Evolutionary conservation across 37 sponge, comb jelly and placozoan species (phyloP).

Genomic region (Diacarnus erythraeanus): DNA sequence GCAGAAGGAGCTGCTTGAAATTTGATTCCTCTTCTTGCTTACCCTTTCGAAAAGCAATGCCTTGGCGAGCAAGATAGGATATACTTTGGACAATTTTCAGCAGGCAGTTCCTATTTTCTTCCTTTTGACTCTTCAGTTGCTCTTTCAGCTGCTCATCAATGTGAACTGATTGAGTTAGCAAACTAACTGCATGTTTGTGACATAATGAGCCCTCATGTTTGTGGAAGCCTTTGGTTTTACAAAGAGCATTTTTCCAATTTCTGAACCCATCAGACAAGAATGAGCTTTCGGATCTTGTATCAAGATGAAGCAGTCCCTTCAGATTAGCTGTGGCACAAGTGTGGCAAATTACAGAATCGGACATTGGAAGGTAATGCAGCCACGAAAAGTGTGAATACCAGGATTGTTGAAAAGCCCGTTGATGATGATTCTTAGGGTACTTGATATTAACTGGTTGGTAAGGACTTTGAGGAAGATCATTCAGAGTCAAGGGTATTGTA

Average conservation of each 20-base stretch:
- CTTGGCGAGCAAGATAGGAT: neutral
- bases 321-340: neutral
- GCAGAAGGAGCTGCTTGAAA: constrained; percentile 6
- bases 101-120: neutral
- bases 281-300: constrained; percentile 8
- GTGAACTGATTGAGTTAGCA: too few relatives aligned
- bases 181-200: neutral
- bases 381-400: constrained; percentile 1
- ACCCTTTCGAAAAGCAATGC: neutral
- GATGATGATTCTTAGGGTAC: neutral
- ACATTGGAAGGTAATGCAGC: neutral
- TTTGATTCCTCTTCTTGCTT: constrained; percentile 13
- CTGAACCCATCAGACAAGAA: neutral
- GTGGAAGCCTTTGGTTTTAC: constrained; percentile 2
- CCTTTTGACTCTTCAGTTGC: neutral
- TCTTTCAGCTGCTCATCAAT: neutral
- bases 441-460: neutral
- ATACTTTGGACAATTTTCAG: neutral
- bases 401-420: constrained; percentile 1
- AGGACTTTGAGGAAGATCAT: neutral
- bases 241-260: constrained; percentile 4
- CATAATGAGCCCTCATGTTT: neutral
- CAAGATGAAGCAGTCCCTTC: constrained; percentile 6
- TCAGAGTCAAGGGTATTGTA: neutral
- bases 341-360: constrained; percentile 8